phyloP scores from a whole-genome alignment of 2,113 vertebrate genomes.

The Lagopus leucura region DNA sequence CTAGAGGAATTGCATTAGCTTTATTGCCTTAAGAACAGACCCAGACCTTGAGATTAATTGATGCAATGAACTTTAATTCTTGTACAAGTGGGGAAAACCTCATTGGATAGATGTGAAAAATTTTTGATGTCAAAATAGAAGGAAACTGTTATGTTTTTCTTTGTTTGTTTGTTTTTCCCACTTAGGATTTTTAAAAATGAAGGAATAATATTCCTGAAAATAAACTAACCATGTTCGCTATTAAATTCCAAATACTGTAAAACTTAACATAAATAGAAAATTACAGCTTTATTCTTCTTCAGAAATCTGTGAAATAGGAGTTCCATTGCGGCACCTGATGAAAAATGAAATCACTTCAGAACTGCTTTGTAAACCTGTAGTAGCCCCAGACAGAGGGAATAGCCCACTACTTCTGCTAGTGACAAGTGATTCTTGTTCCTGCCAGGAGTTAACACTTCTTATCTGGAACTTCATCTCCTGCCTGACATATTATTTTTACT shows the following conservation, averaged over 20 bases:
- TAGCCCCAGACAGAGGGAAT: no score
- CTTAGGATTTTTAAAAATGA: background rate
- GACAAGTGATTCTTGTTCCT: background rate
- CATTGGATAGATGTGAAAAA: background rate
- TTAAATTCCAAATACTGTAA: background rate
- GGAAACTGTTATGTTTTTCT: background rate
- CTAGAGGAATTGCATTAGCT: background rate
- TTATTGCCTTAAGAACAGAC: background rate
- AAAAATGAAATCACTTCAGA: background rate
- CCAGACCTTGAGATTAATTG: background rate
- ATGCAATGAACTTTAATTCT: background rate
- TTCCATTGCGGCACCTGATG: background rate
- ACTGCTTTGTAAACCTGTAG: background rate
- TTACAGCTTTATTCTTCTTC: background rate
- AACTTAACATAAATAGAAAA: background rate
- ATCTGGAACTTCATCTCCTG: background rate
- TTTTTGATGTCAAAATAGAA: background rate
- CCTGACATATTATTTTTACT: rapidly evolving
- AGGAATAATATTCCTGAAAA: background rate
- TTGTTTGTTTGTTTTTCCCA: background rate
- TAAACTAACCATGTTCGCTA: background rate
- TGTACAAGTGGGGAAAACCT: background rate
- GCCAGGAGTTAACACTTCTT: background rate
- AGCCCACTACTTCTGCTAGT: rapidly evolving
- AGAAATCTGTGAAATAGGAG: background rate